phyloP scores from a whole-genome alignment of 2,888 invertebrate genomes.

The Eristalis intricaria region DNA sequence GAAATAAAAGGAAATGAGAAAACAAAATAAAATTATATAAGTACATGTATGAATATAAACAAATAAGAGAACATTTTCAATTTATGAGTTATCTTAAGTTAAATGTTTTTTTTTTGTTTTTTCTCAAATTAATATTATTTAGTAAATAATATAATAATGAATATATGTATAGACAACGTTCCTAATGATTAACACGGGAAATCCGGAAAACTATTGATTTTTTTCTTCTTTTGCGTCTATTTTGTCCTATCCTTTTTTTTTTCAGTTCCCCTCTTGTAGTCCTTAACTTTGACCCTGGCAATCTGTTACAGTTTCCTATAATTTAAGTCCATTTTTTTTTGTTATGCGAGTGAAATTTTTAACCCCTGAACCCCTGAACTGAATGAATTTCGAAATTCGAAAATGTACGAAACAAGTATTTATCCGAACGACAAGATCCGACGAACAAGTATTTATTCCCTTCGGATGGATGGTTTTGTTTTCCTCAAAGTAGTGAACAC shows the following conservation, averaged over 20 bases:
- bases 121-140: constrained; percentile 1
- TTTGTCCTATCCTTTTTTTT: background rate
- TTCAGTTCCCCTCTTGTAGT: background rate
- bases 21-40: constrained; percentile 45
- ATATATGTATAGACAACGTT: constrained; percentile 48
- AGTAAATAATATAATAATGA: constrained; percentile 22
- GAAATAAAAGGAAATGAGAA: constrained; percentile 39
- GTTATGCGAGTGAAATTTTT: background rate
- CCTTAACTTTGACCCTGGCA: too few species aligned
- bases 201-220: background rate
- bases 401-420: background rate
- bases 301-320: background rate
- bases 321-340: background rate
- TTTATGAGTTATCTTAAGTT: background rate
- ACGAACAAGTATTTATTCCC: too few species aligned
- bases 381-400: background rate
- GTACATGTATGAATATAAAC: constrained; percentile 5
- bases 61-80: background rate
- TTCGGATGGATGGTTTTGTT: background rate
- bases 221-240: too few species aligned
- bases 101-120: background rate
- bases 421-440: too few species aligned
- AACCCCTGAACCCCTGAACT: background rate
- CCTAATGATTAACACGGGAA: constrained; percentile 45
- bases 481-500: too few species aligned